Percentiles rank a stretch among this genome's conserved stretches.
phyloP scores from a whole-genome alignment of 2,888 invertebrate species.

The Nephrotoma flavescens region DNA sequence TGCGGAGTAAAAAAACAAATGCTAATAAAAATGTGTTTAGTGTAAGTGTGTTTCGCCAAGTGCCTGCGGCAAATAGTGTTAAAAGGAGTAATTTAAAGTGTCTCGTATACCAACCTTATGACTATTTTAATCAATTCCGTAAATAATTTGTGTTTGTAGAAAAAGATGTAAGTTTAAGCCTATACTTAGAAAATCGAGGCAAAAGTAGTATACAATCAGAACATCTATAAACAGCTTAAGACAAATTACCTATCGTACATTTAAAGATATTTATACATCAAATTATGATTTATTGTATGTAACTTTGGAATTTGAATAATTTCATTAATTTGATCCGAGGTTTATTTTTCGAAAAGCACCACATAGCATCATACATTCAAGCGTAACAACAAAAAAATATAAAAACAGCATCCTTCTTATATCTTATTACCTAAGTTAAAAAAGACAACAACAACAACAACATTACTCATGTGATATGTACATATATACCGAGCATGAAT shows the following conservation, averaged over 20 bases:
- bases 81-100: too few relatives aligned
- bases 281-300: not conserved
- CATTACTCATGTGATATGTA: not conserved
- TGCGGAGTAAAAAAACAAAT: too few relatives aligned
- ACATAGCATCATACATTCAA: not conserved
- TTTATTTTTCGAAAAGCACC: not conserved
- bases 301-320: not conserved
- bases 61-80: too few relatives aligned
- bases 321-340: not conserved
- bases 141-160: too few relatives aligned
- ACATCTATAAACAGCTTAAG: not conserved
- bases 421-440: not conserved
- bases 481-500: not conserved
- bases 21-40: too few relatives aligned
- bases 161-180: too few relatives aligned
- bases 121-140: too few relatives aligned
- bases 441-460: not conserved
- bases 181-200: not conserved
- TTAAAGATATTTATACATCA: too few relatives aligned
- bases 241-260: not conserved
- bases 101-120: too few relatives aligned
- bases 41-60: too few relatives aligned
- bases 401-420: not conserved
- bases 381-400: too few relatives aligned
- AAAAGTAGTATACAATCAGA: not conserved